Conservation (phyloP, 2,888 invertebrate species). For the Cetonia aurata region DNA sequence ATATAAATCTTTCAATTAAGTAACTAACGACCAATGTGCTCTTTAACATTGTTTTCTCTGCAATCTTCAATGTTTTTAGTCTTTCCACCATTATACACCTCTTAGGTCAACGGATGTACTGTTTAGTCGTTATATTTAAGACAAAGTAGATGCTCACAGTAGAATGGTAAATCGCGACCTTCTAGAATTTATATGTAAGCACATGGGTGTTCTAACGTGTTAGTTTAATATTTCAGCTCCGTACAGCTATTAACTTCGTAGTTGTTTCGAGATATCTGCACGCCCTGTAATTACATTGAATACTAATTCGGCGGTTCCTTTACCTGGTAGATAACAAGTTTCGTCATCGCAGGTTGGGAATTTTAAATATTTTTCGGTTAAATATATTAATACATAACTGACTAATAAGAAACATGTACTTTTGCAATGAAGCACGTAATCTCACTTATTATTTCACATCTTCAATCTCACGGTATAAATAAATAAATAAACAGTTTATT, state of each 20-base stretch:
- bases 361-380: constrained; percentile 15
- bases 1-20: constrained; percentile 42
- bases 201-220: neutral
- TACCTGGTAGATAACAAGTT: neutral
- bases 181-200: neutral
- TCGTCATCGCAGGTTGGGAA: constrained; percentile 22
- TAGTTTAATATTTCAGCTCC: constrained; percentile 20
- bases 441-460: too few species aligned
- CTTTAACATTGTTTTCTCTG: constrained; percentile 28
- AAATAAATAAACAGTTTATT: too few species aligned
- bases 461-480: too few species aligned
- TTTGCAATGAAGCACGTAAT: too few species aligned
- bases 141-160: constrained; percentile 9
- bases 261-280: constrained; percentile 18
- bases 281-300: constrained; percentile 11
- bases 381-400: too few species aligned
- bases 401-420: too few species aligned
- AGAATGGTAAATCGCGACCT: neutral
- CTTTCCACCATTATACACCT: neutral
- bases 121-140: neutral
- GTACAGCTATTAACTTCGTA: constrained; percentile 15
- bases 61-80: constrained; percentile 14
- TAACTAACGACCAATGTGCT: constrained; percentile 39
- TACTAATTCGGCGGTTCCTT: constrained; percentile 9
- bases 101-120: constrained; percentile 2